Percentiles rank a stretch among this genome's conserved stretches.
These are phyloP conservation scores for Aplocera efformata DNA, from an alignment of 2,888 invertebrate genomes.

Conservation along the genomic window DNA sequence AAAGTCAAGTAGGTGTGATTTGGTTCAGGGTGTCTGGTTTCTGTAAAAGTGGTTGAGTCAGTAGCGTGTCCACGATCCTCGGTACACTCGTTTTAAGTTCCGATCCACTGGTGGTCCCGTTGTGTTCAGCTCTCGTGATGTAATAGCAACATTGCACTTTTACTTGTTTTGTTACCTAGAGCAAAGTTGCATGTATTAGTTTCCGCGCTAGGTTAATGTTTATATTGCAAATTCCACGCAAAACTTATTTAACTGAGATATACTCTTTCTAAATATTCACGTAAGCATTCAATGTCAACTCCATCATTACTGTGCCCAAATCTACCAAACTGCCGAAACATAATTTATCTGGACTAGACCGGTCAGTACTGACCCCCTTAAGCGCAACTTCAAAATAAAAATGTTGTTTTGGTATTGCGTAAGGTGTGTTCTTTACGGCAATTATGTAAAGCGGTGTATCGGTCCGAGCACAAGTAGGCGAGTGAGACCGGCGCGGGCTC, in stretches of 20 bases:
- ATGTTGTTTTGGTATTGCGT: constrained; percentile 66
- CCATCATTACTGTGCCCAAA: constrained; percentile 11
- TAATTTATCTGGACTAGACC: constrained; percentile 23
- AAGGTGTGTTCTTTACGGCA: constrained; percentile 69
- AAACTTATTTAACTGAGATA: too few relatives aligned
- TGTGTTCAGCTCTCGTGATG: constrained; percentile 42
- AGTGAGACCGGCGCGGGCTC: constrained; percentile 50
- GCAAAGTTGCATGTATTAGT: constrained; percentile 5
- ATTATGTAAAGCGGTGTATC: constrained; percentile 74
- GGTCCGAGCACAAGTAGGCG: constrained; percentile 57
- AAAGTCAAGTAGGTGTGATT: constrained; percentile 69
- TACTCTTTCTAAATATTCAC: too few relatives aligned
- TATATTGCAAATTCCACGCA: too few relatives aligned
- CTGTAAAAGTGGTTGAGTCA: constrained; percentile 35
- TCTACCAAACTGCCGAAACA: constrained; percentile 20
- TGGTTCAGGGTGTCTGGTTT: constrained; percentile 49
- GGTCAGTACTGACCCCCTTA: constrained; percentile 50
- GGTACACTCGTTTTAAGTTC: constrained; percentile 4
- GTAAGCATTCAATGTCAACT: constrained; percentile 27
- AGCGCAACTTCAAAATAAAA: constrained; percentile 57
- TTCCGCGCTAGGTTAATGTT: background rate
- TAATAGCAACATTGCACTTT: constrained; percentile 47
- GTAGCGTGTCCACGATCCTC: constrained; percentile 1
- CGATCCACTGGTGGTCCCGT: constrained; percentile 32
- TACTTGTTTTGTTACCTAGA: constrained; percentile 9